phyloP scores from a whole-genome alignment of 2,888 invertebrate genomes.

The Protophormia terraenovae region DNA sequence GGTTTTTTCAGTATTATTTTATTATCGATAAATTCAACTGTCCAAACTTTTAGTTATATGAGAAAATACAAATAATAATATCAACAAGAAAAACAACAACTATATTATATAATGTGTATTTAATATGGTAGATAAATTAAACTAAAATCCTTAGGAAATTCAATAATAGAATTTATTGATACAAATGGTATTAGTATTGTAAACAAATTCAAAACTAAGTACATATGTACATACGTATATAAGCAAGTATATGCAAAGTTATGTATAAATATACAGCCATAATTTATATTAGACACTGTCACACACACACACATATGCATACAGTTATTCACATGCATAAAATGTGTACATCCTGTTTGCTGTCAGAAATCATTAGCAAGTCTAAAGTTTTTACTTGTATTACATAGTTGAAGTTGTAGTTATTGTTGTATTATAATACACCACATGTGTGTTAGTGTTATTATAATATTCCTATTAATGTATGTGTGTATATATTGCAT shows the following conservation, averaged over 20 bases:
- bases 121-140: conserved; percentile 39
- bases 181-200: conserved; percentile 15
- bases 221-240: not conserved
- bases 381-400: conserved; percentile 44
- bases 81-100: conserved; percentile 9
- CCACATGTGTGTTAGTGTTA: conserved; percentile 9
- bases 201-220: conserved; percentile 23
- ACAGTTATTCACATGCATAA: not conserved
- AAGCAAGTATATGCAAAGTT: not conserved
- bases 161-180: conserved; percentile 43
- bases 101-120: conserved; percentile 14
- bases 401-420: not conserved
- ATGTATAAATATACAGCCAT: conserved; percentile 12
- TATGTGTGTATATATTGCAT: not conserved
- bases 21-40: conserved; percentile 45
- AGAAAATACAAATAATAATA: conserved; percentile 18
- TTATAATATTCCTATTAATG: not conserved
- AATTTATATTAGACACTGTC: conserved; percentile 15
- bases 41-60: conserved; percentile 30
- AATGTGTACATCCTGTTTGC: conserved; percentile 53
- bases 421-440: not conserved
- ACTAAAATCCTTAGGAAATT: conserved; percentile 18
- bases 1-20: not conserved
- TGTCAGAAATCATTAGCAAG: conserved; percentile 65
- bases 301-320: not conserved